Base-by-base conservation (phyloP, 2,113 vertebrate species). In the Gymnarchus niloticus region DNA sequence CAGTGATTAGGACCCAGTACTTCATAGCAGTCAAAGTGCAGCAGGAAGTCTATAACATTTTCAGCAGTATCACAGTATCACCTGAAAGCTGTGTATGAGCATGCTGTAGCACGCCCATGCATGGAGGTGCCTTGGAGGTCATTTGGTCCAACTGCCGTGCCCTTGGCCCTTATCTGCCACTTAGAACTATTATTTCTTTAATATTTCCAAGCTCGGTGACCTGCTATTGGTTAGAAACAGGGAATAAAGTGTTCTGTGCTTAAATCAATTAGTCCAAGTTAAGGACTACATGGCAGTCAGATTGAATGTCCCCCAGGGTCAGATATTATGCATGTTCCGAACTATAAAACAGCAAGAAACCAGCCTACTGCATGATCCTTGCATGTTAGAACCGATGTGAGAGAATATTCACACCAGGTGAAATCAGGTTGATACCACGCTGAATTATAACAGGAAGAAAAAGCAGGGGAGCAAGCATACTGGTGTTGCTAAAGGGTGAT, bases 41-140 rank as follows among this genome's bases (percentile, higher is more conserved):
- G 80, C 48, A 81, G 77, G 77, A 48, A 80, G 48, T 81, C 77
- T 51, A 49, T 44, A 12, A 25, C 49, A 80, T 80, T 51, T 28
- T n/a, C 44, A 48, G 23, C 25, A 3, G n/a, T 44, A n/a, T 44
- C n/a, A 48, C 48, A 80, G 77, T 80, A 49, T 49, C 21, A 80
- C 17, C 10, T 28, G 77, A n/a, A 81, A 51, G 3, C 25, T 80
- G 41, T 48, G 54, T 56, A 21, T 44, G 56, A 80, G 83, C 85
- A 61, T 88, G 86, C 78, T 91, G 8, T 87, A 87, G 93, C 93
- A 94, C 90, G 92, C 91, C 91, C 91, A 91, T 92, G 92, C 88
- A 91, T 89, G 88, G 86, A 81, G 91, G 59, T 41, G 69, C 86
- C 44, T 8, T 17, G 44, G 76, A 48, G 44, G 44, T n/a, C 44